These are phyloP conservation scores for Eupithecia abbreviata DNA, from an alignment of 2,888 invertebrate genomes.

Conservation along the genomic window DNA sequence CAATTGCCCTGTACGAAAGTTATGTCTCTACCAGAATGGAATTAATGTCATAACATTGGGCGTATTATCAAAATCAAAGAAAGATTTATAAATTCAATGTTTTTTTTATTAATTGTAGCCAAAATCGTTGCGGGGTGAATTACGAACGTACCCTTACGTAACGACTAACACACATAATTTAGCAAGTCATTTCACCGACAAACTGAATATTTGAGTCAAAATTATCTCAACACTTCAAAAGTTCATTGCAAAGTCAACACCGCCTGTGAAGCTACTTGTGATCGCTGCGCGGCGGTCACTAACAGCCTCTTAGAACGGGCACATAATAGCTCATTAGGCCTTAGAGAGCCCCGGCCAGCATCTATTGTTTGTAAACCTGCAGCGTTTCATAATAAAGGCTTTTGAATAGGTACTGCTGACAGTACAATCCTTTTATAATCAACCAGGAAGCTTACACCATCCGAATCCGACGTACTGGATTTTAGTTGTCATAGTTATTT, in stretches of 20 bases:
- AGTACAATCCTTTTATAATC: conserved; percentile 57
- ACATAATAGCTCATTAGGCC: conserved; percentile 79
- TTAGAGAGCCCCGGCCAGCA: conserved; percentile 63
- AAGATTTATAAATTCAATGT: no score
- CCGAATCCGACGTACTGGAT: conserved; percentile 24
- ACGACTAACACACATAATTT: not conserved
- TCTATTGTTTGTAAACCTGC: conserved; percentile 74
- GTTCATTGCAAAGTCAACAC: conserved; percentile 6
- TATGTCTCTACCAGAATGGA: not conserved
- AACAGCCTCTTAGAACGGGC: conserved; percentile 60
- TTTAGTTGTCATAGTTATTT: conserved; percentile 1
- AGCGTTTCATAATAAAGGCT: conserved; percentile 72
- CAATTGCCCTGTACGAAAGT: not conserved
- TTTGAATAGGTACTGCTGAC: conserved; percentile 64
- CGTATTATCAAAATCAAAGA: not conserved
- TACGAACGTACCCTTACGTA: not conserved
- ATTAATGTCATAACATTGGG: not conserved
- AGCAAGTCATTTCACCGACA: not conserved
- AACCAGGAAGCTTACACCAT: conserved; percentile 48
- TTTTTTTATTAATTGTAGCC: not conserved
- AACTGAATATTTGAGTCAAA: not conserved
- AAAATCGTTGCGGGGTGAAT: not conserved
- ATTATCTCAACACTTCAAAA: conserved; percentile 7
- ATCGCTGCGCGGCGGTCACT: conserved; percentile 50
- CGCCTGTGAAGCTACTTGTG: conserved; percentile 10